These are phyloP conservation scores for Liasis olivaceus DNA, from an alignment of 2,797 vertebrate species.

Conservation along the genomic window DNA sequence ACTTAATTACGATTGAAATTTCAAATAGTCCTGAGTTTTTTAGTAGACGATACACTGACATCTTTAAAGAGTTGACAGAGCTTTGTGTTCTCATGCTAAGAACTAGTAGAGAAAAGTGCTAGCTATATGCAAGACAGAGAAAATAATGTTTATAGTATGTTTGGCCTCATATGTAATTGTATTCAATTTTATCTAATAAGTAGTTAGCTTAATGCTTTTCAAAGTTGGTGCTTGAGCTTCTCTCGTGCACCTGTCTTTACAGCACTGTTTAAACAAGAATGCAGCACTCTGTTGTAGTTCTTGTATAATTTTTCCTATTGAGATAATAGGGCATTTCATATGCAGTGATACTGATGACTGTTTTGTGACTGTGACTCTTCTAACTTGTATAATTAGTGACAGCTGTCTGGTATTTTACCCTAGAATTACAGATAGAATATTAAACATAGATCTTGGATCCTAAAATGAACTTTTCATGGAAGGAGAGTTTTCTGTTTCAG, in stretches of 20 bases:
- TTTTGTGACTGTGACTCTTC: not conserved
- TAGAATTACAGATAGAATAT: not conserved
- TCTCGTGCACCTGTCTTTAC: not conserved
- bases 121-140: not conserved
- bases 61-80: not conserved
- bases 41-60: not conserved
- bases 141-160: not conserved
- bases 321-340: constrained; percentile 4
- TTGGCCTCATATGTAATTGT: not conserved
- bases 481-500: not conserved
- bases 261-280: constrained; percentile 1
- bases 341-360: constrained; percentile 6
- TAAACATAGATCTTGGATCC: not conserved
- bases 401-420: not conserved
- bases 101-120: not conserved
- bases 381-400: not conserved
- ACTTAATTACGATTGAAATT: not conserved
- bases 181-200: not conserved
- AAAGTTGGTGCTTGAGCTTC: not conserved
- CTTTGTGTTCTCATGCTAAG: not conserved
- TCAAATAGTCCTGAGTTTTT: not conserved
- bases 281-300: not conserved
- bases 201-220: not conserved
- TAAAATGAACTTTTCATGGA: not conserved
- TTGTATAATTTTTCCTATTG: constrained; percentile 7